Evolutionary conservation across 2,113 vertebrate genomes (phyloP), one percentile per base, ranked within the genome.

Genomic region (Serilophus lunatus): DNA sequence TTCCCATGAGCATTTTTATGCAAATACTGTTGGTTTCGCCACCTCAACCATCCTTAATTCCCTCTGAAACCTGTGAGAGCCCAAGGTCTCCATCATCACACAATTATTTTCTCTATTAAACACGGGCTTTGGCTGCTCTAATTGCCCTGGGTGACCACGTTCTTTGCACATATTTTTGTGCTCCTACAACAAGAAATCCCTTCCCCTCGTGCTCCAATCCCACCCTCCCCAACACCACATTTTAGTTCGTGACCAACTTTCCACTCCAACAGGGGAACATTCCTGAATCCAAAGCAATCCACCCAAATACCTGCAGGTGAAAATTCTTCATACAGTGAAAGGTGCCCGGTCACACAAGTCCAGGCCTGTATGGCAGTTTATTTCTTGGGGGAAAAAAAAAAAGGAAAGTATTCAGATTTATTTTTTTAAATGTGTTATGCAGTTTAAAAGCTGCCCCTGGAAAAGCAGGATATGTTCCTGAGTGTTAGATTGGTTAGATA

Each of bases 1-100:
- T 90, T 87, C 93, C 86, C 82, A 4, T 61, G 88, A 80, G 90
- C 88, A 95, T 96, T 95, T 96, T 95, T 93, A 96, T 96, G 92
- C 82, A 95, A 90, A 95, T 96, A 65, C 63, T 83, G 33, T 71
- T 68, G 26, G 60, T 92, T 97, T 86, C 57, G 0, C 76, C 92
- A 92, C 86, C 68, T 94, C 85, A 64, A 36, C 54, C 85, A 92
- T 75, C 82, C 92, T 64, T 50, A 93, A 94, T 94, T 97, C 88
- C 92, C 88, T 77, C 44, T 42, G 94, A 75, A 81, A 68, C 82
- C 26, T 77, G 72, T 26, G 82, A 63, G 56, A 86, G 76, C 51
- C 24, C 31, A 81, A 95, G 90, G 77, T 83, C 90, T 88, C 50
- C 87, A 81, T 70, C 92, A 88, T 66, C 87, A 26, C 87, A 26